Evolutionary conservation across 64 coral and sea anemone species (phyloP), one percentile per base, ranked within the genome.

Genomic region (Orbicella faveolata): DNA sequence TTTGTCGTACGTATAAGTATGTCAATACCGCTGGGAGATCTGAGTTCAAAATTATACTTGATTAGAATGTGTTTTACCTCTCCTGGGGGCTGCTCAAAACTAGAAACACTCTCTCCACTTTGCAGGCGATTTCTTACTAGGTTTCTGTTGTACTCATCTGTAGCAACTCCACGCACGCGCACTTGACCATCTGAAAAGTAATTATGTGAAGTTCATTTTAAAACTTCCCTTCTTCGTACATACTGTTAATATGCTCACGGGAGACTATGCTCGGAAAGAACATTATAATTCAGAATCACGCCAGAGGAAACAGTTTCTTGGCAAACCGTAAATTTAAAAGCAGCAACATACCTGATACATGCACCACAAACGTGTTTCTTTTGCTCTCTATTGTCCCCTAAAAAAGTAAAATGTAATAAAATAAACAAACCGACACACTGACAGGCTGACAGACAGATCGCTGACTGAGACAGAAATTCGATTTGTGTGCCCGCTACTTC

Each of bases 141-240:
- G 5, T 18, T 39, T 12, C 63, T 84, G 37, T 52, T 84, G 20
- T 70, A 64, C 41, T 84, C 82, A n/a, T 70, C 82, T 19, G 82
- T 52, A 15, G 82, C 36, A 69, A 84, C 63, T 7, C 82, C 82
- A 19, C 82, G 82, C 44, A 84, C 82, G 20, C 64, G 82, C 64
- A 84, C 82, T 69, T 84, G 63, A 17, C 82, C 82, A 52, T 84
- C 82, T 84, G 65, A 52, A 84, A 84, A 84, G 35, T 37, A 51
- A 33, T 5, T 6, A n/a, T 20, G 2, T 69, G 5, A 0, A 41
- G 62, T 66, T n/a, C 7, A 23, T 69, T 25, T n/a, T 69, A 19
- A n/a, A n/a, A 9, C 10, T 69, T 57, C 39, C 4, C 39, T 41
- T 41, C 39, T 4, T 41, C 39, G 39, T 41, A 41, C 2, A 41